phyloP scores from a whole-genome alignment of 1,140 invertebrate genomes.

The Heliothis subflexa region DNA sequence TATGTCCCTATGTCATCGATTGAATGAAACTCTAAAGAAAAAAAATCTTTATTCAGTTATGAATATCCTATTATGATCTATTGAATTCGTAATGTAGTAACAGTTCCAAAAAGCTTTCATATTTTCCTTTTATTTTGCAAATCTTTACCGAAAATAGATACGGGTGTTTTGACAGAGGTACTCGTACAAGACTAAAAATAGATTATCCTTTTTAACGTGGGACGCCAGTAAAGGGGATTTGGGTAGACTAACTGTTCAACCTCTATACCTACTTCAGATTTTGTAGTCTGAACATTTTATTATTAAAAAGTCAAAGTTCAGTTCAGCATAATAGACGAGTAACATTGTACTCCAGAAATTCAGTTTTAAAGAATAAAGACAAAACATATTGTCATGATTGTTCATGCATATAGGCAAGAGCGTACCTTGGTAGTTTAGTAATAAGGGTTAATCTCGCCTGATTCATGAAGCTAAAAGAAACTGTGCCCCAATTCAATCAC shows the following conservation, averaged over 20 bases:
- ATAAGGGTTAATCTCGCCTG: not conserved
- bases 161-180: slow-evolving; percentile 15
- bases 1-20: no score
- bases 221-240: slow-evolving; percentile 1
- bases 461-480: not conserved
- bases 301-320: no score
- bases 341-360: no score
- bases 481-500: not conserved
- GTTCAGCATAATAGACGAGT: no score
- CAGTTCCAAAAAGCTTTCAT: not conserved
- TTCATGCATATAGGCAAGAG: no score
- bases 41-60: no score
- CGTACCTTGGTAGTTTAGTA: no score
- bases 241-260: not conserved
- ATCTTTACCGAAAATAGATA: not conserved
- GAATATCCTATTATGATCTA: no score
- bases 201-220: slow-evolving; percentile 22
- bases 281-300: not conserved
- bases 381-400: no score
- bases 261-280: not conserved
- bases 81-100: no score
- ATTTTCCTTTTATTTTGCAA: not conserved
- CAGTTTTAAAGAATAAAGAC: no score
- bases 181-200: not conserved
- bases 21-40: no score